phyloP scores from a whole-genome alignment of 2,888 invertebrate species.

The Amiota communis region DNA sequence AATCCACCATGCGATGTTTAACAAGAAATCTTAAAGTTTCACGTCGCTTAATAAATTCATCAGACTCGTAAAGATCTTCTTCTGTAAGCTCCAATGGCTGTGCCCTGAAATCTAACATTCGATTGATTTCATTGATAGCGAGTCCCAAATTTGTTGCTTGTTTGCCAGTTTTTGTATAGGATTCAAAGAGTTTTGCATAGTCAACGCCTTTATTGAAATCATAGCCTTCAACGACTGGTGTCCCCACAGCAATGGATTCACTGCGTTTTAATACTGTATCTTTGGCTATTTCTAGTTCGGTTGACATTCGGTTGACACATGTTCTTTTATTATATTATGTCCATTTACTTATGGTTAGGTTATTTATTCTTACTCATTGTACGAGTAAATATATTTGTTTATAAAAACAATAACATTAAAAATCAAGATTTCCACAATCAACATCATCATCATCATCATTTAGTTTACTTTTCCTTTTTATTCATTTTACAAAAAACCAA shows the following conservation, averaged over 20 bases:
- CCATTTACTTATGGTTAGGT: too few species aligned
- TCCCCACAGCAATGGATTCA: conserved; percentile 78
- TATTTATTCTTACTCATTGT: too few species aligned
- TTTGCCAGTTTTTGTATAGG: conserved; percentile 90
- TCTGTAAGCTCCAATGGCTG: conserved; percentile 81
- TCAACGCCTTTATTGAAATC: conserved; percentile 94
- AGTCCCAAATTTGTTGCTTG: conserved; percentile 96
- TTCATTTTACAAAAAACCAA: too few species aligned
- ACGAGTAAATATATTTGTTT: too few species aligned
- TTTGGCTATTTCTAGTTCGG: conserved; percentile 76
- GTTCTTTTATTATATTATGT: too few species aligned
- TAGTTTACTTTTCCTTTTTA: too few species aligned
- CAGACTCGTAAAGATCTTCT: conserved; percentile 81
- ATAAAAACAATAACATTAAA: too few species aligned
- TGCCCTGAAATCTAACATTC: conserved; percentile 86
- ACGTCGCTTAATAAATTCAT: conserved; percentile 86
- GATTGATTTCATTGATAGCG: conserved; percentile 92
- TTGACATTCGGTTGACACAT: too few species aligned
- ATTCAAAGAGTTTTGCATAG: conserved; percentile 86
- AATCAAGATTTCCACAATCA: too few species aligned
- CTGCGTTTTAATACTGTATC: conserved; percentile 83
- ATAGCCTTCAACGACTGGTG: conserved; percentile 86
- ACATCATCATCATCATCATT: too few species aligned
- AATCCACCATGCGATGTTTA: conserved; percentile 92
- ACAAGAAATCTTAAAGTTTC: conserved; percentile 92